Evolutionary conservation across 2,888 invertebrate genomes (phyloP).

Genomic region (Caenorhabditis macrosperma): DNA sequence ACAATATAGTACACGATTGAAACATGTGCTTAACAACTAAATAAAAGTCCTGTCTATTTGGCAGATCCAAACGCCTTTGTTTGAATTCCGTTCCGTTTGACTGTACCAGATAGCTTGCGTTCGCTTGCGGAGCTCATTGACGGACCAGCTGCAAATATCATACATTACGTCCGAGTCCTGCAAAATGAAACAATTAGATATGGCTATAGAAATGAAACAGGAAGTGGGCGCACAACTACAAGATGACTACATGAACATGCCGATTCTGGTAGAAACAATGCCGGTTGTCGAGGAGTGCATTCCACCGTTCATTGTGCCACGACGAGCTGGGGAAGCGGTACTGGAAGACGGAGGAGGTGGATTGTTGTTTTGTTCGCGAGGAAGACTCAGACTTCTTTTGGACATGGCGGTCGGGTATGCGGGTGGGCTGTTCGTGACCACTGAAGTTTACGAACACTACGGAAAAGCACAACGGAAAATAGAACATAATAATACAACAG

Average conservation of each 20-base stretch:
- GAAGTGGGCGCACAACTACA: background rate
- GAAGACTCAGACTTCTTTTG: slow-evolving; percentile 55
- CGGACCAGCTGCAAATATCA: slow-evolving; percentile 51
- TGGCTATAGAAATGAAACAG: background rate
- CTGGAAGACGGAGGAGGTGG: background rate
- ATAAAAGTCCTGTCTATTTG: slow-evolving; percentile 10
- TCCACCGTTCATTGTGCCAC: slow-evolving; percentile 48
- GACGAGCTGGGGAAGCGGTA: slow-evolving; percentile 28
- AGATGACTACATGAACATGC: slow-evolving; percentile 33
- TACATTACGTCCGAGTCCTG: slow-evolving; percentile 7
- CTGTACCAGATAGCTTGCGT: slow-evolving; percentile 65
- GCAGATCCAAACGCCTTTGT: slow-evolving; percentile 55
- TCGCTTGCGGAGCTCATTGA: slow-evolving; percentile 34
- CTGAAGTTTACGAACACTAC: slow-evolving; percentile 51
- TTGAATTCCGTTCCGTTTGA: slow-evolving; percentile 61
- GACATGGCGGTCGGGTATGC: slow-evolving; percentile 41
- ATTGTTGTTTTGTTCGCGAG: slow-evolving; percentile 55
- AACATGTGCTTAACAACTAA: no score
- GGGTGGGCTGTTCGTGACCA: slow-evolving; percentile 33
- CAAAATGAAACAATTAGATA: slow-evolving; percentile 2
- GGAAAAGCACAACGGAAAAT: background rate
- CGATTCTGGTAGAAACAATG: slow-evolving; percentile 58
- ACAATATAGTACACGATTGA: no score
- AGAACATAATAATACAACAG: no score
- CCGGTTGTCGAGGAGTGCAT: slow-evolving; percentile 50